Evolutionary conservation across 35 echinoderm and acorn worm genomes (phyloP).

Genomic region (Apostichopus japonicus): DNA sequence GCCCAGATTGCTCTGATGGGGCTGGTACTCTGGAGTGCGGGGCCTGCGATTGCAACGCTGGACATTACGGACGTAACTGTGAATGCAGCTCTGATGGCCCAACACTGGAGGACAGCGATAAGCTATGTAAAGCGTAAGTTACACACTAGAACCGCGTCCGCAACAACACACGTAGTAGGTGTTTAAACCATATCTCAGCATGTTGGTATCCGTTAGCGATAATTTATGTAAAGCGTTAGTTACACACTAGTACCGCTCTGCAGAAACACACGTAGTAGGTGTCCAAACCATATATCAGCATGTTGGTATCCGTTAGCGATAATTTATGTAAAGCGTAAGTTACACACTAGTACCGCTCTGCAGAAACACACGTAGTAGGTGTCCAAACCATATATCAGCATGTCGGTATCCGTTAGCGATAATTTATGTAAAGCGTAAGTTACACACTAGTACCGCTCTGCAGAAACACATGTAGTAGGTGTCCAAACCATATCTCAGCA

Average conservation of each 20-base stretch:
- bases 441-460: no score
- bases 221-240: slow-evolving; percentile 90
- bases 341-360: no score
- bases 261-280: no score
- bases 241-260: no score
- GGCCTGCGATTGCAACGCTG: slow-evolving; percentile 76
- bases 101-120: slow-evolving; percentile 83
- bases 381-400: no score
- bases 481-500: no score
- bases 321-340: slow-evolving; percentile 90
- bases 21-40: slow-evolving; percentile 91
- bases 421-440: slow-evolving; percentile 90
- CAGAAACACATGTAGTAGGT: no score
- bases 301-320: slow-evolving; percentile 54
- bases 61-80: slow-evolving; percentile 80
- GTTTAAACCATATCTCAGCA: no score
- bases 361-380: no score
- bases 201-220: slow-evolving; percentile 54
- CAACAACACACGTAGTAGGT: no score
- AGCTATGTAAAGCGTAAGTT: slow-evolving; percentile 88
- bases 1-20: slow-evolving; percentile 70
- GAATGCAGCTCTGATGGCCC: slow-evolving; percentile 90
- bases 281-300: no score
- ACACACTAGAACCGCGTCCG: no score
- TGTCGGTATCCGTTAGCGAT: slow-evolving; percentile 52